These are phyloP conservation scores for Thalpophila matura DNA, from an alignment of 2,888 invertebrate species.

Conservation along the genomic window DNA sequence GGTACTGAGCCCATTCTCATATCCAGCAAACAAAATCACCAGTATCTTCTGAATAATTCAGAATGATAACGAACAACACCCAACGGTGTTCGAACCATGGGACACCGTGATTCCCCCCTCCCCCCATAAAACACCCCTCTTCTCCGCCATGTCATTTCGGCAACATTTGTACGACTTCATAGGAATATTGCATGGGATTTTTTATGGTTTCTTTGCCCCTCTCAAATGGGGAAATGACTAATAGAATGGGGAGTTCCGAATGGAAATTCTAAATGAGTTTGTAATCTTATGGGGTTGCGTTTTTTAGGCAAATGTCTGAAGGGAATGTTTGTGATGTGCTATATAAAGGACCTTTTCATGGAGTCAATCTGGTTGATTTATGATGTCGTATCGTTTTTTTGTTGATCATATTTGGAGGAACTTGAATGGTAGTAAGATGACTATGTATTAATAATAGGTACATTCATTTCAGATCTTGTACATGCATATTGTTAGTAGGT, in stretches of 20 bases:
- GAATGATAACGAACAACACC: constrained; percentile 66
- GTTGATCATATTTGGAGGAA: constrained; percentile 17
- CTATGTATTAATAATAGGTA: too few species aligned
- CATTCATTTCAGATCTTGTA: too few species aligned
- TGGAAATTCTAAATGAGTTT: constrained; percentile 59
- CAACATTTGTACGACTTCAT: constrained; percentile 66
- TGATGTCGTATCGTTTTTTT: constrained; percentile 12
- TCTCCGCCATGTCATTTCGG: constrained; percentile 62
- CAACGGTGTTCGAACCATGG: constrained; percentile 53
- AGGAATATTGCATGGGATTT: constrained; percentile 68
- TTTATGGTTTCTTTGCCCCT: constrained; percentile 69
- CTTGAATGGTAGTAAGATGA: constrained; percentile 19
- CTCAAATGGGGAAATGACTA: constrained; percentile 63
- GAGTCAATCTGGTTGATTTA: constrained; percentile 26
- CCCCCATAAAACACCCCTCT: constrained; percentile 23
- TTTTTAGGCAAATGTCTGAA: constrained; percentile 23
- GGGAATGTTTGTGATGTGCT: constrained; percentile 16
- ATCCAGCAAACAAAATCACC: constrained; percentile 35
- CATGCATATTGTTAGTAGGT: too few species aligned
- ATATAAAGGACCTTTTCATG: constrained; percentile 17
- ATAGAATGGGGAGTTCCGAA: constrained; percentile 60
- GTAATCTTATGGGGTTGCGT: constrained; percentile 54
- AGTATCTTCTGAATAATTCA: constrained; percentile 69
- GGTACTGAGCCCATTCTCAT: constrained; percentile 9
- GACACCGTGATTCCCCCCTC: constrained; percentile 45